Conservation (phyloP, 2,113 vertebrate species). For the Protomyctophum bolini region DNA sequence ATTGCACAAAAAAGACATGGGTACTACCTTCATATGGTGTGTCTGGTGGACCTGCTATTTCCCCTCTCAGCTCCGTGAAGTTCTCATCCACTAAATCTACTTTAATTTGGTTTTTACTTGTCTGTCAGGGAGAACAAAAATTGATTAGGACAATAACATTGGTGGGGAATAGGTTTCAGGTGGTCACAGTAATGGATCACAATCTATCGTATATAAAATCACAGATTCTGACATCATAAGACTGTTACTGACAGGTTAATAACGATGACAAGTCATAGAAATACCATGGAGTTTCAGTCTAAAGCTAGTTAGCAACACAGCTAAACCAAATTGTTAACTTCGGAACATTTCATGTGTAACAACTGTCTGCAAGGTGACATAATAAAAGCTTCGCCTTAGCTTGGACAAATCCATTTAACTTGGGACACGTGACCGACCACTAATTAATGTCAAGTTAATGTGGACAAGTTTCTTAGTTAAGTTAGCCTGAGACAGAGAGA, state of each 20-base stretch:
- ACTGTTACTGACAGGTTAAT: neutral
- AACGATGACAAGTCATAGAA: neutral
- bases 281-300: neutral
- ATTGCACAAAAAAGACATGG: neutral
- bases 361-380: no score
- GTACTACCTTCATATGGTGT: conserved; percentile 95
- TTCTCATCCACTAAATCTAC: conserved; percentile 99
- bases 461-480: no score
- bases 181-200: neutral
- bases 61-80: conserved; percentile 98
- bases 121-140: conserved; percentile 84
- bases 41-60: conserved; percentile 98
- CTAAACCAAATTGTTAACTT: neutral
- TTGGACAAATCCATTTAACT: neutral
- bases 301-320: conserved; percentile 15
- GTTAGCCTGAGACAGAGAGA: no score
- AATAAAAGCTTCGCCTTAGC: neutral
- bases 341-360: no score
- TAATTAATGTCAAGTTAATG: no score
- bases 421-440: neutral
- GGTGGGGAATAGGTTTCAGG: neutral
- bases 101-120: conserved; percentile 99
- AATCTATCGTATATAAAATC: neutral
- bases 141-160: conserved; percentile 38
- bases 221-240: neutral